Base-by-base conservation (phyloP, 1,140 invertebrate genomes). In the Halyomorpha halys region DNA sequence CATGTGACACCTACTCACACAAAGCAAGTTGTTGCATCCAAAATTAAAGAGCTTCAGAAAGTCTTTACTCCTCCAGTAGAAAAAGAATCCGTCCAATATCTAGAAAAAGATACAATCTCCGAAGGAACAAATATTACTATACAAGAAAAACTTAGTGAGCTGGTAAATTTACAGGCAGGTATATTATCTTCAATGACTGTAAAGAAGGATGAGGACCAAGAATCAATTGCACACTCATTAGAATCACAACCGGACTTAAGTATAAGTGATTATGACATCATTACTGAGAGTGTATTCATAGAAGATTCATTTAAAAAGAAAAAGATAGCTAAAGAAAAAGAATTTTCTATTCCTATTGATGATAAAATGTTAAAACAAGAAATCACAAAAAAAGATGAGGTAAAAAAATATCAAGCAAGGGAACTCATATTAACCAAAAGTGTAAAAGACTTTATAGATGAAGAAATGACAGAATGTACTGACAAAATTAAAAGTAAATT, bases 41-140 rank as follows among this genome's bases (percentile, higher is more conserved):
- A 78, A 71, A 76, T 78, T 45, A 76, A 76, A 25, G 72, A 77
- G 68, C 67, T 78, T 27, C 76, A 78, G 64, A 76, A 74, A 68
- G 72, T 77, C 62, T 78, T 78, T 68, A 74, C 73, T 13, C 71
- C 71, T 47, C 14, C 44, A 21, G 39, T n/a, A 39, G 65, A 66
- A 59, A 64, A 66, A 25, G 59, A 64, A 39, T 30, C 21, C 44
- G 61, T 19, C 18, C 60, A 39, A 34, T 16, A 49, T 56, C 2
- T 27, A 30, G 45, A 68, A 67, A 45, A 21, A 51, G 39, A 63
- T 53, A 61, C 44, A 59, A 30, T 59, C 14, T 34, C 1, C 15
- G 30, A 60, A 11, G 30, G 25, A 39, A 60, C 25, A 21, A 16
- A n/a, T 6, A 65, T 47, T 61, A 54, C 30, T 66, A 47, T 65